A percentile compares a stretch with the other conserved stretches of the same genome.
Evolutionary conservation across 30 jellyfish, hydroid and myxozoan genomes (phyloP).

Genomic region (Rhopilema esculentum): DNA sequence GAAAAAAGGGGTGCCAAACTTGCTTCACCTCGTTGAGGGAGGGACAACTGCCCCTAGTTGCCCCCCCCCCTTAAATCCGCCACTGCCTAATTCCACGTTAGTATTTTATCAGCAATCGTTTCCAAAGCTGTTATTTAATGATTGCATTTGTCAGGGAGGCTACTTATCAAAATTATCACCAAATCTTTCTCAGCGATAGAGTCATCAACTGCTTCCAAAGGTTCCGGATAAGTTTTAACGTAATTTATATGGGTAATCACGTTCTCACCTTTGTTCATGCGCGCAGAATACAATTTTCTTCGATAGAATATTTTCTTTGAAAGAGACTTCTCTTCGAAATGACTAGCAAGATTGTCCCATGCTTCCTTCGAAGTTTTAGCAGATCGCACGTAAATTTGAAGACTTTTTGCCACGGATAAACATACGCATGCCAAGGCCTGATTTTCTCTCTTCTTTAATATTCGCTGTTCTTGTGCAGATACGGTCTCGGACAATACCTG

Average conservation of each 20-base stretch:
- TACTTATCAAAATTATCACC: slow-evolving; percentile 3
- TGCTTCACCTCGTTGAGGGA: too few species aligned
- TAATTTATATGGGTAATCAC: slow-evolving; percentile 49
- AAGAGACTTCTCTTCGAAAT: slow-evolving; percentile 60
- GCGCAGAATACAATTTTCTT: slow-evolving; percentile 53
- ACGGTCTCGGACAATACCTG: slow-evolving; percentile 21
- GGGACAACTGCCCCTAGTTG: too few species aligned
- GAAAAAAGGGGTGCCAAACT: too few species aligned
- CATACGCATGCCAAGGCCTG: slow-evolving; percentile 56
- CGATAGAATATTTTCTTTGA: slow-evolving; percentile 64
- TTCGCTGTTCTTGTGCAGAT: slow-evolving; percentile 6
- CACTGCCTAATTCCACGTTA: too few species aligned
- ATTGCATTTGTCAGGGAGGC: slow-evolving; percentile 38
- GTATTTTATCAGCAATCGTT: too few species aligned
- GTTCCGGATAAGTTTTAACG: slow-evolving; percentile 46
- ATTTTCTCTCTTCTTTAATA: slow-evolving; percentile 38
- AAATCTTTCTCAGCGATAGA: slow-evolving; percentile 57
- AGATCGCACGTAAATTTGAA: slow-evolving; percentile 69
- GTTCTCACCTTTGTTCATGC: slow-evolving; percentile 52
- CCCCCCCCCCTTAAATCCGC: too few species aligned
- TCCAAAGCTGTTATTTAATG: too few species aligned
- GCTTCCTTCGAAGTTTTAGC: slow-evolving; percentile 70
- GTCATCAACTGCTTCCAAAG: slow-evolving; percentile 64
- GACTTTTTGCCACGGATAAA: slow-evolving; percentile 44
- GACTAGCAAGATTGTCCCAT: slow-evolving; percentile 73